Evolutionary conservation across 2,888 invertebrate genomes (phyloP), one percentile per base, ranked within the genome.

Genomic region (Linnaemya tessellans): DNA sequence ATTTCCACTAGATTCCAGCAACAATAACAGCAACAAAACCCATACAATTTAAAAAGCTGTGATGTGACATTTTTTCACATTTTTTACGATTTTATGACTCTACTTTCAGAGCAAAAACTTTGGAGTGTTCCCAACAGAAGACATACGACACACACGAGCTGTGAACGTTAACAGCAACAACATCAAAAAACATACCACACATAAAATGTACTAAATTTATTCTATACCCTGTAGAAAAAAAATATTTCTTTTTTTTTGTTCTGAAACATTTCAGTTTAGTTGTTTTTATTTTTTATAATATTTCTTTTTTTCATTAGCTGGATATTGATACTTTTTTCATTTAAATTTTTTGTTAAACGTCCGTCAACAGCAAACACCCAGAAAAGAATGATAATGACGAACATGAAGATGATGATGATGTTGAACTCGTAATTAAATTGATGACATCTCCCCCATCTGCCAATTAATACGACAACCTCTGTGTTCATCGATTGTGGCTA

Each of bases 401-500:
- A 62, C 41, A 41, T 30, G 56, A 60, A 1, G n/a, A 67, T 20
- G 38, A 54, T 10, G 35, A 54, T 58, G 49, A 65, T 74, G 67
- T 80, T 86, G 73, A 84, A 85, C 86, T 82, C 73, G 84, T 74
- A 86, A 83, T 84, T 85, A 87, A 84, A 86, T 85, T 82, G 87
- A 81, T 86, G 85, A 86, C 84, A 81, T 78, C 78, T 82, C 67
- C 64, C 62, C 51, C 80, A 25, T 15, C 46, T 51, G 38, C 30
- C 51, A 54, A 65, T 54, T 18, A 51, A 51, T 54, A 20, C 15
- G n/a, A 25, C 68, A 62, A 64, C 11, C 22, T 46, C 15, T 38
- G 35, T 82, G 62, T 81, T 77, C 38, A 64, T 54, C 41, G 11
- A 11, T 70, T 71, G 64, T 56, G 81, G 75, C 70, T 56, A 77